Percentiles rank a stretch among this genome's conserved stretches.
These are phyloP conservation scores for Hippocampus barbouri DNA, from an alignment of 2,113 vertebrate genomes.

Conservation along the genomic window DNA sequence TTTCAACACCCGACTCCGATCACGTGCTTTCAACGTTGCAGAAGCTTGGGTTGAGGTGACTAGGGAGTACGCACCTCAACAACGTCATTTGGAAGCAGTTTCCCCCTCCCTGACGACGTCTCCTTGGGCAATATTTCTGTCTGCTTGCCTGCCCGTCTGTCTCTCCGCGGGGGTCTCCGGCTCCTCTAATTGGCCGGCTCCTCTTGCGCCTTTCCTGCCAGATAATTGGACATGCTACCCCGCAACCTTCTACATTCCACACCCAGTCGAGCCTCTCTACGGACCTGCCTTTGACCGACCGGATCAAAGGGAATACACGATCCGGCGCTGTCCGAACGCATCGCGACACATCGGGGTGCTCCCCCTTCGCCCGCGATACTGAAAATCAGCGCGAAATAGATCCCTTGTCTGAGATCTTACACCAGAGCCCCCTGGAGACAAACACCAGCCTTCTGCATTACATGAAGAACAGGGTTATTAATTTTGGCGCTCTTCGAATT, in stretches of 20 bases:
- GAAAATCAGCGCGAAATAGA: conserved; percentile 38
- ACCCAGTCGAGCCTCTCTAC: conserved; percentile 44
- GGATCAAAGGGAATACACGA: conserved; percentile 70
- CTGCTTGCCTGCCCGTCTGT: conserved; percentile 22
- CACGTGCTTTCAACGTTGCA: not conserved
- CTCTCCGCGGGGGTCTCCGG: conserved; percentile 35
- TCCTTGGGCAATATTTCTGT: conserved; percentile 25
- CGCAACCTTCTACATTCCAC: conserved; percentile 46
- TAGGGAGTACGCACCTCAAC: not conserved
- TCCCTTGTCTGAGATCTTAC: conserved; percentile 41
- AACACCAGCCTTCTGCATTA: conserved; percentile 25
- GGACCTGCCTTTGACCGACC: conserved; percentile 56
- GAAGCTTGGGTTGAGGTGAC: not conserved
- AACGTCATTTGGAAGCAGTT: conserved; percentile 12
- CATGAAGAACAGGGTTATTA: conserved; percentile 52
- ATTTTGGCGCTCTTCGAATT: conserved; percentile 63
- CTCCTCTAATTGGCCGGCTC: conserved; percentile 66
- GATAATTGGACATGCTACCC: conserved; percentile 66
- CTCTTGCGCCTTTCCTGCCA: conserved; percentile 40
- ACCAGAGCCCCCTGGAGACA: conserved; percentile 39
- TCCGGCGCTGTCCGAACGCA: conserved; percentile 42
- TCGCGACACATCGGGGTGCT: conserved; percentile 12
- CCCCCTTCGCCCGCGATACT: conserved; percentile 21
- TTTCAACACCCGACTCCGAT: not conserved
- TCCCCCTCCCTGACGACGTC: conserved; percentile 13